Percentiles rank a stretch among this genome's conserved stretches.
These are phyloP conservation scores for Syngnathus floridae DNA, from an alignment of 2,113 vertebrate species.

Conservation along the genomic window DNA sequence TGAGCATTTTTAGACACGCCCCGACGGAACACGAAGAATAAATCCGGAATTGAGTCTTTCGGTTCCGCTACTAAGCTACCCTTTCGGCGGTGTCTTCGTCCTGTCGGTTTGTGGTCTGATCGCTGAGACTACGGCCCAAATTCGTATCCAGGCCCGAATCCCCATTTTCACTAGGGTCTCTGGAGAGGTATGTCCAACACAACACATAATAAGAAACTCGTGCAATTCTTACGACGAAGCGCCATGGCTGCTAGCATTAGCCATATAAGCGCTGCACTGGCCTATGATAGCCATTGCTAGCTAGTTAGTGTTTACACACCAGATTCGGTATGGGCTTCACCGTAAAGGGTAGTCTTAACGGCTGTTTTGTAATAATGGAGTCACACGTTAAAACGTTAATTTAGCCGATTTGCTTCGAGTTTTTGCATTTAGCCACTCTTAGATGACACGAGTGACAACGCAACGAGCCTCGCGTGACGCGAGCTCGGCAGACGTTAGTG, in stretches of 20 bases:
- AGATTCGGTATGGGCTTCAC: neutral
- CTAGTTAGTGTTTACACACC: slow-evolving; percentile 9
- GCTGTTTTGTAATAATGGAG: too few species aligned
- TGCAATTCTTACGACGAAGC: neutral
- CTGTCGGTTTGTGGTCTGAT: slow-evolving; percentile 42
- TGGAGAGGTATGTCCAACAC: slow-evolving; percentile 51
- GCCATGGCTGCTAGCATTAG: slow-evolving; percentile 24
- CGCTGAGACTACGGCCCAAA: slow-evolving; percentile 31
- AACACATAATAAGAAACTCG: too few species aligned
- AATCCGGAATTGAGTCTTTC: slow-evolving; percentile 37
- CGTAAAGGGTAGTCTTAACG: neutral
- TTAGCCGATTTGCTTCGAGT: neutral
- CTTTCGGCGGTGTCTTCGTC: slow-evolving; percentile 49
- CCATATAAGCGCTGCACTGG: slow-evolving; percentile 28
- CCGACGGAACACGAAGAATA: slow-evolving; percentile 28
- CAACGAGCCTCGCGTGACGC: neutral
- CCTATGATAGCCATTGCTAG: slow-evolving; percentile 28
- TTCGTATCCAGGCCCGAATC: slow-evolving; percentile 41
- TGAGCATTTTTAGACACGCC: neutral
- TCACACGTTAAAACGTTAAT: neutral
- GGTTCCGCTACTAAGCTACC: slow-evolving; percentile 18
- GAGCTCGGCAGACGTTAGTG: too few species aligned
- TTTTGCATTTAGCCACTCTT: neutral
- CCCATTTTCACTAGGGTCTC: slow-evolving; percentile 34
- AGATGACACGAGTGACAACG: neutral